phyloP scores from a whole-genome alignment of 2,888 invertebrate species.

The Nomada ruficornis region DNA sequence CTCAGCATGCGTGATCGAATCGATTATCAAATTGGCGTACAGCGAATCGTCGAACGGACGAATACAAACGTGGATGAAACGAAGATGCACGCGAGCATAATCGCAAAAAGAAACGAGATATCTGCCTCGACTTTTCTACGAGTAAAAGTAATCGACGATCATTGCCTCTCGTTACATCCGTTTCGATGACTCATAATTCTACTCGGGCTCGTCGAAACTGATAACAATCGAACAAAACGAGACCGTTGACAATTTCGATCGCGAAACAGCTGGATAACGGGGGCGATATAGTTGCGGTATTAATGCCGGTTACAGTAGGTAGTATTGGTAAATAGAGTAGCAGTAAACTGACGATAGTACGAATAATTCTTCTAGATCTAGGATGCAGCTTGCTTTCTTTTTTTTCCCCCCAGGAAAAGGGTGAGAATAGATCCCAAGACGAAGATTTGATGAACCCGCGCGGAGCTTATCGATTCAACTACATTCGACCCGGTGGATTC shows the following conservation, averaged over 20 bases:
- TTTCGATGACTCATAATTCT: slow-evolving; percentile 6
- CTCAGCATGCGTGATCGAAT: slow-evolving; percentile 25
- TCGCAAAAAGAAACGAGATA: not conserved
- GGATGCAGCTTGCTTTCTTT: slow-evolving; percentile 32
- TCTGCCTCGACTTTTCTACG: not conserved
- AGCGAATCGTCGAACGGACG: not conserved
- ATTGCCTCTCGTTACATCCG: slow-evolving; percentile 35
- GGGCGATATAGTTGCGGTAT: slow-evolving; percentile 53
- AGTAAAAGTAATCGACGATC: not conserved
- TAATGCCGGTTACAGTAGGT: slow-evolving; percentile 55
- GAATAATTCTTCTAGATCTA: slow-evolving; percentile 57
- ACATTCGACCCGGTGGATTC: not conserved
- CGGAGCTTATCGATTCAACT: not conserved
- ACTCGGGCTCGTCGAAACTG: slow-evolving; percentile 18
- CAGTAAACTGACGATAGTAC: slow-evolving; percentile 60
- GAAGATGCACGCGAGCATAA: not conserved
- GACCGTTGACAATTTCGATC: slow-evolving; percentile 2
- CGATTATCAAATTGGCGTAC: not conserved
- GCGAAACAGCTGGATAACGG: slow-evolving; percentile 45
- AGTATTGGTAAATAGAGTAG: slow-evolving; percentile 41
- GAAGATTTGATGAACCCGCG: slow-evolving; percentile 15
- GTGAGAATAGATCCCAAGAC: slow-evolving; percentile 1
- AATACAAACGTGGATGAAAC: not conserved
- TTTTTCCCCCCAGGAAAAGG: not conserved
- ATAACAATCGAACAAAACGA: slow-evolving; percentile 14